These are phyloP conservation scores for Microplitis deprimator DNA, from an alignment of 2,888 invertebrate species.

Conservation along the genomic window DNA sequence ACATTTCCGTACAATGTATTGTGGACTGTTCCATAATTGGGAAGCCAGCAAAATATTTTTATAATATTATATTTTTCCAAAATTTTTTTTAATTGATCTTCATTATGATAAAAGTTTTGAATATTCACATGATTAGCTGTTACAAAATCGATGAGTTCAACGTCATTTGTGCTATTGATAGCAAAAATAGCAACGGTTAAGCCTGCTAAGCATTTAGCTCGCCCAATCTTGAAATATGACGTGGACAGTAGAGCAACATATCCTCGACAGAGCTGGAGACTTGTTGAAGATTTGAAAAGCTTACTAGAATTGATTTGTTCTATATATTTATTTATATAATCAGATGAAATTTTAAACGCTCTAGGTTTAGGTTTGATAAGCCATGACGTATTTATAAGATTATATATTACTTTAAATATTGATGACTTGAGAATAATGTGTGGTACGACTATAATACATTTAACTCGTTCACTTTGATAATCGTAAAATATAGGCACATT, in stretches of 20 bases:
- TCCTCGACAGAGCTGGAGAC: background rate
- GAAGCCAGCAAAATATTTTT: slow-evolving; percentile 9
- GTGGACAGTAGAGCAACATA: background rate
- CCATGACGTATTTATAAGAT: background rate
- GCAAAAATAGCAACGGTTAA: background rate
- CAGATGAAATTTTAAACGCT: background rate
- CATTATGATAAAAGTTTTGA: background rate
- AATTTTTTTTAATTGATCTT: background rate
- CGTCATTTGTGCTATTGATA: background rate
- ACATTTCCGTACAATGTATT: slow-evolving; percentile 3
- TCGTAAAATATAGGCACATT: background rate
- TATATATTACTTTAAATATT: slow-evolving; percentile 2
- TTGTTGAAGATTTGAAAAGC: background rate
- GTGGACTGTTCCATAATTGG: slow-evolving; percentile 8
- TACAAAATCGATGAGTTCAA: background rate
- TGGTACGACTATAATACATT: background rate
- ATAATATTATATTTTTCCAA: background rate
- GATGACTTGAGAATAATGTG: background rate
- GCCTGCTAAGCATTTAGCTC: slow-evolving; percentile 2
- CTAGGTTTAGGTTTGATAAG: background rate
- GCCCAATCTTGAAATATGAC: slow-evolving; percentile 8
- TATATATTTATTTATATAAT: slow-evolving; percentile 10
- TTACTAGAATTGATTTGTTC: slow-evolving; percentile 4
- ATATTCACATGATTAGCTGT: slow-evolving; percentile 5
- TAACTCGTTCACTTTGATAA: background rate